Percentiles rank a stretch among this genome's conserved stretches.
Evolutionary conservation across 2,113 vertebrate genomes (phyloP).

Genomic region (Candoia aspera): DNA sequence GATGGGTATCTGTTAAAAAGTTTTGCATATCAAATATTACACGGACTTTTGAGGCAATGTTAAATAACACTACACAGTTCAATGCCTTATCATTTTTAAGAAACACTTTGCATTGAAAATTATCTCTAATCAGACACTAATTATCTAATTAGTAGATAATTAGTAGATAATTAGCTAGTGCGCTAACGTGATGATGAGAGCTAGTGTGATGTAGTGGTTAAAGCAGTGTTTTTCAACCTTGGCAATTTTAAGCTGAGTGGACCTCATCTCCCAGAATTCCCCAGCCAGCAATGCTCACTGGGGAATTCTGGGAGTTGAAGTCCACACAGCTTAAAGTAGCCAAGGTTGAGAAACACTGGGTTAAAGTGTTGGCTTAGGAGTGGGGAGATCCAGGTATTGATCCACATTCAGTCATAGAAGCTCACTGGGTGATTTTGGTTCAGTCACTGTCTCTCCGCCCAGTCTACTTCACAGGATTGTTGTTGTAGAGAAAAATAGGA

Average conservation of each 20-base stretch:
- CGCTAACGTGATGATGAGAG: not conserved
- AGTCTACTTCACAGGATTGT: not conserved
- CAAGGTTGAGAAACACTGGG: too few species aligned
- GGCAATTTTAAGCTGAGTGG: too few species aligned
- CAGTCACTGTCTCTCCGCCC: not conserved
- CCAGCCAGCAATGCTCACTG: too few species aligned
- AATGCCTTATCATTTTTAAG: not conserved
- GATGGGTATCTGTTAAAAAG: not conserved
- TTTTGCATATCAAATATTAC: not conserved
- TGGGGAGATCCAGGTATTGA: not conserved
- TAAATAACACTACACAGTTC: not conserved
- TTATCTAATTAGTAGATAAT: not conserved
- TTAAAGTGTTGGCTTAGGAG: not conserved
- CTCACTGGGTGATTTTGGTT: not conserved
- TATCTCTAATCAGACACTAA: not conserved
- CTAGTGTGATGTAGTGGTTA: not conserved
- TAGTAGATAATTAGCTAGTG: too few species aligned
- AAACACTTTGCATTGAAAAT: not conserved
- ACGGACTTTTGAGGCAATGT: not conserved
- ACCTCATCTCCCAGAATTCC: too few species aligned
- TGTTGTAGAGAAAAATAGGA: not conserved
- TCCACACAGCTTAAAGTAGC: too few species aligned
- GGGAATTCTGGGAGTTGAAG: too few species aligned
- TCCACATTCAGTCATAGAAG: not conserved
- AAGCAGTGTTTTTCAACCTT: not conserved